Conservation (phyloP, 2,888 invertebrate genomes). For the Junonia oenone region DNA sequence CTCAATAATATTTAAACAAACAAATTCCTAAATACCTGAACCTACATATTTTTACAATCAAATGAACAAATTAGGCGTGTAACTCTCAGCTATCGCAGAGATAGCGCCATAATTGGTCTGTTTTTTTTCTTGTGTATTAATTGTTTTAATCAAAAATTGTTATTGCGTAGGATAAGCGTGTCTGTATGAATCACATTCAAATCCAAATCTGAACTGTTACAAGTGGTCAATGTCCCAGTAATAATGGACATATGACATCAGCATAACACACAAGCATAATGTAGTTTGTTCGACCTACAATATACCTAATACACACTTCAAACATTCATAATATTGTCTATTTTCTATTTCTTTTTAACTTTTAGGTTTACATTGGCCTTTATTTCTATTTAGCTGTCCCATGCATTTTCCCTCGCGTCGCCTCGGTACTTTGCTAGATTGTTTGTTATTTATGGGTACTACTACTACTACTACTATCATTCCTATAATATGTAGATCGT, state of each 20-base stretch:
- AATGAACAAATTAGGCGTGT: no score
- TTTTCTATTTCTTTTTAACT: background rate
- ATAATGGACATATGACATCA: slow-evolving; percentile 7
- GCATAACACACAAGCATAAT: background rate
- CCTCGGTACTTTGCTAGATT: background rate
- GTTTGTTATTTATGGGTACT: slow-evolving; percentile 30
- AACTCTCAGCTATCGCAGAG: no score
- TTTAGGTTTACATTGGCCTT: background rate
- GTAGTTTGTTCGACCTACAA: background rate
- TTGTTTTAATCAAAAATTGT: background rate
- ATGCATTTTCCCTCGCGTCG: no score
- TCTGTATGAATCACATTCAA: slow-evolving; percentile 4
- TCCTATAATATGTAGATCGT: no score
- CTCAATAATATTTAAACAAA: no score
- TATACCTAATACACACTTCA: background rate
- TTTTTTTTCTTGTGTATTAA: background rate
- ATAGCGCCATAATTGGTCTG: no score
- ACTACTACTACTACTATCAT: no score
- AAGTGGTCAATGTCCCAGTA: slow-evolving; percentile 6
- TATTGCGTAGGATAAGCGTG: background rate
- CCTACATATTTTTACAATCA: no score
- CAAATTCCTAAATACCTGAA: no score
- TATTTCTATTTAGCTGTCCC: no score
- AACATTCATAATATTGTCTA: background rate
- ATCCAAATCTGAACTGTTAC: slow-evolving; percentile 3